Evolutionary conservation across 2,113 vertebrate species (phyloP).

Genomic region (Bungarus multicinctus): DNA sequence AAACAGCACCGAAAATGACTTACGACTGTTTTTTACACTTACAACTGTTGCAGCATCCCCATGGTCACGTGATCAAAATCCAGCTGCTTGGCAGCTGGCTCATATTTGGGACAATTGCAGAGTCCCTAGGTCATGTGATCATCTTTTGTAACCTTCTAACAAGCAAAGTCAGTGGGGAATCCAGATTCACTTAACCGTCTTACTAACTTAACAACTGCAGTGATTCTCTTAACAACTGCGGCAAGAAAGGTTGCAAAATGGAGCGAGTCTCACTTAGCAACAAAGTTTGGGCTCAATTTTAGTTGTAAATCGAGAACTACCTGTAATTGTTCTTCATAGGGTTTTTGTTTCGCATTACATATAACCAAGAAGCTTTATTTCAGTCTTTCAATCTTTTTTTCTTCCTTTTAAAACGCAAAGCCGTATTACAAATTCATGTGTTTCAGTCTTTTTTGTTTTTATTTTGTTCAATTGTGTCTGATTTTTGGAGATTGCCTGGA

Average conservation of each 20-base stretch:
- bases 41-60: no score
- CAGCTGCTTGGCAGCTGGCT: neutral
- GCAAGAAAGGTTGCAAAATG: no score
- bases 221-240: no score
- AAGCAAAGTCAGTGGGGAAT: neutral
- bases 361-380: neutral
- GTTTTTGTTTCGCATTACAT: neutral
- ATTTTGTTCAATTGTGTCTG: neutral
- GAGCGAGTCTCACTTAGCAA: neutral
- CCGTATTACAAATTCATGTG: neutral
- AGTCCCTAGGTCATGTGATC: neutral
- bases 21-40: no score
- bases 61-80: no score
- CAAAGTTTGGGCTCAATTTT: neutral
- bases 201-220: neutral
- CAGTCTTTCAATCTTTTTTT: neutral
- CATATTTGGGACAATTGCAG: neutral
- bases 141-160: neutral
- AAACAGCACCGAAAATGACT: neutral
- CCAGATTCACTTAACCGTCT: neutral
- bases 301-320: neutral
- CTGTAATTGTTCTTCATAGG: neutral
- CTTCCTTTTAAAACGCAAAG: slow-evolving; percentile 9
- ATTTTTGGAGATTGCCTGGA: neutral
- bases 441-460: neutral